Conservation (phyloP, 2,113 vertebrate species). For the Columba janthina region DNA sequence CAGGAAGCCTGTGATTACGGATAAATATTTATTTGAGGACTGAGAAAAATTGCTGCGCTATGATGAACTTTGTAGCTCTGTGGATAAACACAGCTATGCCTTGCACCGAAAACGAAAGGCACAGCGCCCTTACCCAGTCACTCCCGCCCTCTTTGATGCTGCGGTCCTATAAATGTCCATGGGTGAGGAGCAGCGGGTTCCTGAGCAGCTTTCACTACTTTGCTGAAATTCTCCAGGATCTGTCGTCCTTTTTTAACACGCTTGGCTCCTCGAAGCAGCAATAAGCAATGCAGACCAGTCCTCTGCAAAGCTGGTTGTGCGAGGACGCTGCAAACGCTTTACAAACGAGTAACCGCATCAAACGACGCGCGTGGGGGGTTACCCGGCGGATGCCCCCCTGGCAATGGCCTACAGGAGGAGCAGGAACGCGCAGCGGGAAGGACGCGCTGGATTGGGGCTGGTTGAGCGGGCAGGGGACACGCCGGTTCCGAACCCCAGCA, state of each 20-base stretch:
- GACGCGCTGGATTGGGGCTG: background rate
- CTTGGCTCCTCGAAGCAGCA: background rate
- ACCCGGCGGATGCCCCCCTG: background rate
- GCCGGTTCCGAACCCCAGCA: background rate
- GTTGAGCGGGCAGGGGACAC: no score
- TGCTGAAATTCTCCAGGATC: background rate
- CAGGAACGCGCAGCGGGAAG: background rate
- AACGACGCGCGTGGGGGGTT: accelerated
- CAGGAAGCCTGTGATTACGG: background rate
- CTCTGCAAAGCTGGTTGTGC: background rate
- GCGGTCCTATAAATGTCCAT: accelerated
- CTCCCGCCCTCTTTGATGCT: background rate
- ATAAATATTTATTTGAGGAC: background rate
- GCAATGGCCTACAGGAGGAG: background rate
- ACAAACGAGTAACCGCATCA: accelerated
- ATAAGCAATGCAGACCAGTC: background rate
- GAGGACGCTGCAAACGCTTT: accelerated
- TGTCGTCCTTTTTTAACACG: background rate
- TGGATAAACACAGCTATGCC: background rate
- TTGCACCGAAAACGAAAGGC: background rate
- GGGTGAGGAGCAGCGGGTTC: background rate
- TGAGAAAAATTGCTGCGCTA: background rate
- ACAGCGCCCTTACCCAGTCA: background rate
- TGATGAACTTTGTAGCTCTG: background rate
- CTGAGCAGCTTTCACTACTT: background rate